A percentile compares a stretch with the other conserved stretches of the same genome.
These are phyloP conservation scores for Axea sp. DNA, from an alignment of 2,888 invertebrate genomes.

Conservation along the genomic window DNA sequence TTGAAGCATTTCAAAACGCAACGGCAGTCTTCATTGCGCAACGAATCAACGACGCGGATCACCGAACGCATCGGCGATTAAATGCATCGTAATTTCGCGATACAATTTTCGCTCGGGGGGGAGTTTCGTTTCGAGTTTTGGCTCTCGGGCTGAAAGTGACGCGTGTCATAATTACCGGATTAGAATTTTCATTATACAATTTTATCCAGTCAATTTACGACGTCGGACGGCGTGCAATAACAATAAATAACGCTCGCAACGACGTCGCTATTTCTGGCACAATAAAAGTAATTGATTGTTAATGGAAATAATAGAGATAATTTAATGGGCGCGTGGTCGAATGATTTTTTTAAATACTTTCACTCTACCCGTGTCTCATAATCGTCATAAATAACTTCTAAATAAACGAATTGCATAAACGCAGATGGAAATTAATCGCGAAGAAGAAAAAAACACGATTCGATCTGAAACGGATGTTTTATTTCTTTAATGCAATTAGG, in stretches of 20 bases:
- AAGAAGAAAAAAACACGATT: too few relatives aligned
- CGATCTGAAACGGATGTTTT: too few relatives aligned
- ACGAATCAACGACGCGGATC: slow-evolving; percentile 18
- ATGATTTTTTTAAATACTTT: too few relatives aligned
- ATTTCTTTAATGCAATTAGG: too few relatives aligned
- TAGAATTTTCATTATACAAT: slow-evolving; percentile 2
- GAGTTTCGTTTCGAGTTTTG: slow-evolving; percentile 21
- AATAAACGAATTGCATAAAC: too few relatives aligned
- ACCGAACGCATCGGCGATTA: slow-evolving; percentile 7
- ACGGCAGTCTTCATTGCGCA: slow-evolving; percentile 7
- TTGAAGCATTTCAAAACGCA: too few relatives aligned
- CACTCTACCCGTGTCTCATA: too few relatives aligned
- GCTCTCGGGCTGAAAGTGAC: slow-evolving; percentile 28
- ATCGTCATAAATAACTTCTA: too few relatives aligned
- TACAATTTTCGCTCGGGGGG: slow-evolving; percentile 20
- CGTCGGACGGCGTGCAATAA: neutral
- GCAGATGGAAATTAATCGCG: too few relatives aligned
- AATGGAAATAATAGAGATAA: too few relatives aligned
- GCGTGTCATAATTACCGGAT: slow-evolving; percentile 2
- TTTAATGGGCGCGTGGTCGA: too few relatives aligned
- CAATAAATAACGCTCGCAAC: neutral
- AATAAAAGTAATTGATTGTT: too few relatives aligned
- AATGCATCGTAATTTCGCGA: slow-evolving; percentile 9
- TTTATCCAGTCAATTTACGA: neutral
- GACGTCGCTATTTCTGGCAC: neutral